Evolutionary conservation across 2,113 vertebrate genomes (phyloP).

Genomic region (Ovis aries): DNA sequence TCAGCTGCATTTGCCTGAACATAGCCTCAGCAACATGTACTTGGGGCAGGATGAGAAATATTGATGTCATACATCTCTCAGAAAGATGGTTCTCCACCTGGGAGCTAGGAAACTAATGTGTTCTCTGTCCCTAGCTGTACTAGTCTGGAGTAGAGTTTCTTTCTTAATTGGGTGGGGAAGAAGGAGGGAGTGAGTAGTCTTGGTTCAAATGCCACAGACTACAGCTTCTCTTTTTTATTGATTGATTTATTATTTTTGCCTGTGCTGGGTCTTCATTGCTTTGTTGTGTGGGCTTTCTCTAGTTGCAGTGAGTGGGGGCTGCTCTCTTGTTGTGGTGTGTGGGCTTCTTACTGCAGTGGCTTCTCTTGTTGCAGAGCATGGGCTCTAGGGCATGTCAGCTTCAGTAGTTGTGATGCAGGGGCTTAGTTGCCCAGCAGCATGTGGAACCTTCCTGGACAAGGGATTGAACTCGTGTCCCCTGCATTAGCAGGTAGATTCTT

Average conservation of each 20-base stretch:
- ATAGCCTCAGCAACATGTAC: background rate
- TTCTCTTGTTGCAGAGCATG: background rate
- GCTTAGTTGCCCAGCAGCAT: background rate
- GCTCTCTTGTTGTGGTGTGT: background rate
- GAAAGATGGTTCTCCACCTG: background rate
- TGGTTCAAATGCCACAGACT: background rate
- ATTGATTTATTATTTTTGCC: background rate
- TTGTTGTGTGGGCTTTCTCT: background rate
- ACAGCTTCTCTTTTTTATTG: background rate
- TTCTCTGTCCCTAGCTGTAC: background rate
- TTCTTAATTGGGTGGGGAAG: background rate
- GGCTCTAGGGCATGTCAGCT: background rate
- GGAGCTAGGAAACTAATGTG: background rate
- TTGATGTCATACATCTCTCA: background rate
- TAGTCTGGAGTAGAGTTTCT: background rate
- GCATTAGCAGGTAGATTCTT: background rate
- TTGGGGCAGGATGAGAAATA: background rate
- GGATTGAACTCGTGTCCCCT: background rate
- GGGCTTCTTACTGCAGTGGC: background rate
- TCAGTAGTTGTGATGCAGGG: background rate
- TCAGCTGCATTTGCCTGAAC: background rate
- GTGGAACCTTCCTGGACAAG: background rate
- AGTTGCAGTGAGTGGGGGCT: background rate
- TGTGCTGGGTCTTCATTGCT: background rate
- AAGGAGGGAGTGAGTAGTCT: background rate